Evolutionary conservation across 2,113 vertebrate species (phyloP).

Genomic region (Cynoglossus semilaevis): DNA sequence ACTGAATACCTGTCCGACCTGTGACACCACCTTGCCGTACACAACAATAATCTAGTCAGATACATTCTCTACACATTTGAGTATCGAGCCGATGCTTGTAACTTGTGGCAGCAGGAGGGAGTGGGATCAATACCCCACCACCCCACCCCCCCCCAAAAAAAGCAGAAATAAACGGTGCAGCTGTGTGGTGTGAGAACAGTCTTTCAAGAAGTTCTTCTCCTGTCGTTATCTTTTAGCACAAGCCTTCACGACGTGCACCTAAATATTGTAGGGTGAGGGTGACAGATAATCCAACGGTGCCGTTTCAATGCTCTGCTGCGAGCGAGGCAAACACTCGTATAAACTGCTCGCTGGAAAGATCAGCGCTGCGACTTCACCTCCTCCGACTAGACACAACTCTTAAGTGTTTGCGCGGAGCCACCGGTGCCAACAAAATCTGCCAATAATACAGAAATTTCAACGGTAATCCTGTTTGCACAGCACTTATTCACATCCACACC

Average conservation of each 20-base stretch:
- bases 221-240: background rate
- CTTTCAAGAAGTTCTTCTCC: conserved; percentile 4
- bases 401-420: conserved; percentile 39
- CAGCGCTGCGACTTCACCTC: conserved; percentile 14
- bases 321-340: conserved; percentile 14
- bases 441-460: conserved; percentile 54
- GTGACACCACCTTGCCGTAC: conserved; percentile 20
- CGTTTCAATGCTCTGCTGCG: conserved; percentile 1
- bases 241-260: background rate
- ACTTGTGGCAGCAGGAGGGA: background rate
- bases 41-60: conserved; percentile 12
- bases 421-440: conserved; percentile 41
- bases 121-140: conserved; percentile 4
- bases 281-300: background rate
- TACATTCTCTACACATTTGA: conserved; percentile 1
- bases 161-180: background rate
- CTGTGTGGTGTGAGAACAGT: background rate
- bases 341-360: conserved; percentile 23
- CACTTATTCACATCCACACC: conserved; percentile 58
- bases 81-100: conserved; percentile 6
- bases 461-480: conserved; percentile 55
- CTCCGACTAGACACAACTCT: conserved; percentile 37
- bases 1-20: conserved; percentile 31
- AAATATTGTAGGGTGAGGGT: background rate
- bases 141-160: background rate